Base-by-base conservation (phyloP, 2,797 vertebrate species). In the Sylvilagus floridanus region DNA sequence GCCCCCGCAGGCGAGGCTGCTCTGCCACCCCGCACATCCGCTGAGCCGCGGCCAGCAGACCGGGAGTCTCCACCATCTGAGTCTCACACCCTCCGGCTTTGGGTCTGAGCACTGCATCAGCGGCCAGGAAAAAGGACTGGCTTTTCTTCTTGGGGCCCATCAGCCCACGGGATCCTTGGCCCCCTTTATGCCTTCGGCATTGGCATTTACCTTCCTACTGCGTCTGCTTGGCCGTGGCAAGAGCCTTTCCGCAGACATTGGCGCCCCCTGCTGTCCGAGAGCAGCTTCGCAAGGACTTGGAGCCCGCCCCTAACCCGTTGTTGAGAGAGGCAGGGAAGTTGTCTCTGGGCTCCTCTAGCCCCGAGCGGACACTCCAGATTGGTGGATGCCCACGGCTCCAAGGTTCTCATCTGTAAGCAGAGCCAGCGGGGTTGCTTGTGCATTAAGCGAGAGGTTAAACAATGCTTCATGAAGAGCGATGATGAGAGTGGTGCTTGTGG, bases 191-290 rank as follows among this genome's bases (percentile, higher is more conserved):
- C 17, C 8, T 68, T 52, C 17, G 13, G 24, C 57, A 9, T n/a
- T 71, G 13, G 24, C 57, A 9, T n/a, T 71, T 54, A n/a, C 4
- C 30, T 54, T 78, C 11, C 42, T 37, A 9, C 14, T 12, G 6
- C 1, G 21, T 14, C 26, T 47, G 16, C 32, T 57, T 95, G 47
- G 52, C 75, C 10, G 7, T 0, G 1, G 17, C 32, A 11, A 47
- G 84, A 52, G 72, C 16, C 22, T 94, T 95, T 93, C 57, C 17
- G 12, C 81, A 75, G 94, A 72, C 94, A 77, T 78, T 93, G 87
- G 89, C 63, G 89, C 93, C 96, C 90, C 35, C 95, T 97, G 91
- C 95, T 90, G 95, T 62, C 35, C 13, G 4, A 83, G 16, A 28
- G 28, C 35, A 60, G 73, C 28, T 52, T 73, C 95, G 89, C 91